Conservation (phyloP, 2,797 vertebrate genomes). For the Hippocampus kuda region DNA sequence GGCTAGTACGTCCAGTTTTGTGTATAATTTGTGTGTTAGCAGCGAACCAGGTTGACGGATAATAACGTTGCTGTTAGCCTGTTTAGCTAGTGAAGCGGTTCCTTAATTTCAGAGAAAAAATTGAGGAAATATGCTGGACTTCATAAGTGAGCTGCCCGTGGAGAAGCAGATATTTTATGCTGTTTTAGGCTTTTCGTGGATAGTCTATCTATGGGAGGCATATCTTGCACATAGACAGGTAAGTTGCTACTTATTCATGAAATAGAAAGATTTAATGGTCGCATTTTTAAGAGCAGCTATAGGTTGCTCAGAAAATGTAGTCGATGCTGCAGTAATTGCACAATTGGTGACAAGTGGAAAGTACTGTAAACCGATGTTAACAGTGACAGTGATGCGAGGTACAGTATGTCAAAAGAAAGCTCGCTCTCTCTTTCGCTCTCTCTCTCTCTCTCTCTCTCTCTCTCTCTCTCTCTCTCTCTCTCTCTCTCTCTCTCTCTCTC, state of each 20-base stretch:
- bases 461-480: too few relatives aligned
- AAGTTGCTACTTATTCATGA: slow-evolving; percentile 24
- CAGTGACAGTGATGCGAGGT: too few relatives aligned
- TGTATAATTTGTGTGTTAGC: background rate
- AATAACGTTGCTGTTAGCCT: slow-evolving; percentile 22
- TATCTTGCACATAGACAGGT: slow-evolving; percentile 93
- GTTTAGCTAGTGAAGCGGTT: slow-evolving; percentile 28
- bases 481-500: too few relatives aligned
- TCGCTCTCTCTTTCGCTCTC: too few relatives aligned
- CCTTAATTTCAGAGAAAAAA: slow-evolving; percentile 1
- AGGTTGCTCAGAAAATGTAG: too few relatives aligned
- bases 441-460: too few relatives aligned
- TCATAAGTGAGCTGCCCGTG: slow-evolving; percentile 65
- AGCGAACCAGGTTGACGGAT: slow-evolving; percentile 21
- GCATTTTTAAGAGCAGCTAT: background rate
- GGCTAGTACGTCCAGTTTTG: background rate
- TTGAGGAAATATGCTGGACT: slow-evolving; percentile 49
- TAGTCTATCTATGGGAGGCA: slow-evolving; percentile 92
- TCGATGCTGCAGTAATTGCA: too few relatives aligned
- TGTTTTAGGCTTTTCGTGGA: slow-evolving; percentile 92
- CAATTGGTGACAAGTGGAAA: too few relatives aligned
- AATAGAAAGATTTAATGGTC: background rate
- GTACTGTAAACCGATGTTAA: too few relatives aligned
- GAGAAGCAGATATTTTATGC: slow-evolving; percentile 86
- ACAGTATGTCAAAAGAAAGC: too few relatives aligned